A percentile compares a stretch with the other conserved stretches of the same genome.
Evolutionary conservation across 2,113 vertebrate species (phyloP).

Genomic region (Cheirogaleus medius): DNA sequence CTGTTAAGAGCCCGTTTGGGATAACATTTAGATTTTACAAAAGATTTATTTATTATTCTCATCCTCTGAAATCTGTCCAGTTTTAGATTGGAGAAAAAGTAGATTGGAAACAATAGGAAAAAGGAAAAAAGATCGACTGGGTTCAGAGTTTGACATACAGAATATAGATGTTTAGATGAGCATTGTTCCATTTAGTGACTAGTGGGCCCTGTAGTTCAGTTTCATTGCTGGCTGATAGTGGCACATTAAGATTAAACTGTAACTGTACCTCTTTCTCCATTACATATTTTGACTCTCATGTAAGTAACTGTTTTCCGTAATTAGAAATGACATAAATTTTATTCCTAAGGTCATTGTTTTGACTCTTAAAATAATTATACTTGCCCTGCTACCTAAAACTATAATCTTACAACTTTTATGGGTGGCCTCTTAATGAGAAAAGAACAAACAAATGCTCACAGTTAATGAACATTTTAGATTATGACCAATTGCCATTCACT

Average conservation of each 20-base stretch:
- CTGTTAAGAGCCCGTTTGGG: constrained; percentile 29
- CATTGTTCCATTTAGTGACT: not conserved
- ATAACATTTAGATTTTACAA: constrained; percentile 9
- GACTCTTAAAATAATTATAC: not conserved
- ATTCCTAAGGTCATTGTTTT: constrained; percentile 12
- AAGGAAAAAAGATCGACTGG: not conserved
- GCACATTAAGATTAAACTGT: not conserved
- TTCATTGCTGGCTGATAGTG: not conserved
- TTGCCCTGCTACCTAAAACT: not conserved
- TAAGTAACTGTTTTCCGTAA: not conserved
- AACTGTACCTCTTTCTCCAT: not conserved
- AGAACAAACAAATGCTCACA: not conserved
- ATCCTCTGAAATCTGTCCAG: not conserved
- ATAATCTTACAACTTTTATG: not conserved
- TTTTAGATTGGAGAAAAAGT: constrained; percentile 29
- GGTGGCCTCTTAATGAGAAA: constrained; percentile 12
- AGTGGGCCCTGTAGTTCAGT: not conserved
- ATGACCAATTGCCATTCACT: not conserved
- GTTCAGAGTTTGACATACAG: not conserved
- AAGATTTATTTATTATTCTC: not conserved
- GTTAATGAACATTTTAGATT: not conserved
- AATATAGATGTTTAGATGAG: constrained; percentile 16
- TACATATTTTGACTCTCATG: not conserved
- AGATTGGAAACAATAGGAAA: not conserved
- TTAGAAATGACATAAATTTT: constrained; percentile 26